A percentile compares a stretch with the other conserved stretches of the same genome.
Evolutionary conservation across 2,113 vertebrate genomes (phyloP).

Genomic region (Meriones unguiculatus): DNA sequence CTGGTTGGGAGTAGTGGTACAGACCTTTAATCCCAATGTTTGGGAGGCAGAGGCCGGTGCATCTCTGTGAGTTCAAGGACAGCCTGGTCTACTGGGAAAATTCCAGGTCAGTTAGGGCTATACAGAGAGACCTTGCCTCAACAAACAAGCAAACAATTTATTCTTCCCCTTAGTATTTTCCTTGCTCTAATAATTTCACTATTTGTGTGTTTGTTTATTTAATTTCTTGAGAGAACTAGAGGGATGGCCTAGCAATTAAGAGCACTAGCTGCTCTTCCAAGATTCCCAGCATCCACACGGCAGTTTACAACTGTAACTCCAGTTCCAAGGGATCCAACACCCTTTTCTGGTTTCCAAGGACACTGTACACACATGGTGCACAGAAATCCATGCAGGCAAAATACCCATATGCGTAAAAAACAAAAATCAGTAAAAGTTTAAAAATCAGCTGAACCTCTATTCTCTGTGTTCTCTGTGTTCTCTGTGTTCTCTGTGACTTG

Average conservation of each 20-base stretch:
- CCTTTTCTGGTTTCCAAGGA: background rate
- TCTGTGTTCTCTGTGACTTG: background rate
- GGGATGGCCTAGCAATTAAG: background rate
- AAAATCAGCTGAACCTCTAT: background rate
- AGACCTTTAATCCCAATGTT: background rate
- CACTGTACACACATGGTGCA: background rate
- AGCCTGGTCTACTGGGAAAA: background rate
- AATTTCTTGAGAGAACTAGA: background rate
- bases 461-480: slow-evolving; percentile 21
- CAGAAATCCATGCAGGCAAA: background rate
- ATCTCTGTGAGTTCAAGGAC: background rate
- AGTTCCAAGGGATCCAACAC: background rate
- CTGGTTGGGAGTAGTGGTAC: background rate
- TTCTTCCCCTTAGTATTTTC: background rate
- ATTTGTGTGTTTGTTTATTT: background rate
- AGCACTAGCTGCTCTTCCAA: background rate
- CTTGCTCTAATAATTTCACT: background rate
- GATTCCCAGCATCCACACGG: background rate
- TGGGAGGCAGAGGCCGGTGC: background rate
- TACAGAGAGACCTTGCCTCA: background rate
- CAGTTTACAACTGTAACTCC: background rate
- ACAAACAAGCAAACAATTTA: background rate
- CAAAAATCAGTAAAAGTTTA: background rate
- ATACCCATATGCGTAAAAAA: background rate
- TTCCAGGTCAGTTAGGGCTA: background rate